Conservation (phyloP, 1,140 invertebrate species). For the Cylas formicarius region DNA sequence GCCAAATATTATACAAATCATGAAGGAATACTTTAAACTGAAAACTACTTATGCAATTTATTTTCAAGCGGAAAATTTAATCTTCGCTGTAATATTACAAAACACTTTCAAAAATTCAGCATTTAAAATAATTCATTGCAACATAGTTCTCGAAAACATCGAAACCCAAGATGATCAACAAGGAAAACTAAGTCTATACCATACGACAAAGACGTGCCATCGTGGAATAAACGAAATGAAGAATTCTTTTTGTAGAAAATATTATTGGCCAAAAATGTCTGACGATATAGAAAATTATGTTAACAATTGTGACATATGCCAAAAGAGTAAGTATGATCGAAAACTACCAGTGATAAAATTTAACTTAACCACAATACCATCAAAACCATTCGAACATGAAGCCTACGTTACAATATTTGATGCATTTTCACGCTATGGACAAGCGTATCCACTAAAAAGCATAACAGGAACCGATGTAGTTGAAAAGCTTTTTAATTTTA, state of each 20-base stretch:
- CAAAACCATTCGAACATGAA: background rate
- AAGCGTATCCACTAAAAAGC: background rate
- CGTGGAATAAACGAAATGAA: slow-evolving; percentile 25
- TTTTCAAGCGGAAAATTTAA: slow-evolving; percentile 17
- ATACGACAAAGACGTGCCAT: slow-evolving; percentile 25
- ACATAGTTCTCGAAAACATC: no score
- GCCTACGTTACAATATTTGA: slow-evolving; percentile 1
- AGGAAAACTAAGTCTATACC: slow-evolving; percentile 21
- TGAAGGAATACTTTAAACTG: slow-evolving; percentile 20
- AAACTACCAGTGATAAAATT: slow-evolving; percentile 1
- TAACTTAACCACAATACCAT: background rate
- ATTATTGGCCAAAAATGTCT: slow-evolving; percentile 21
- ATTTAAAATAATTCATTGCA: slow-evolving; percentile 19
- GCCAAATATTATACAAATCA: slow-evolving; percentile 10
- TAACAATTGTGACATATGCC: background rate
- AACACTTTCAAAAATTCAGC: slow-evolving; percentile 19
- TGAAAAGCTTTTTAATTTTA: slow-evolving; percentile 18
- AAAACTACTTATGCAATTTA: slow-evolving; percentile 16
- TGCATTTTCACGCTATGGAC: slow-evolving; percentile 1
- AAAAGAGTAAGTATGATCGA: no score
- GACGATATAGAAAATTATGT: slow-evolving; percentile 6
- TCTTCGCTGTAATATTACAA: slow-evolving; percentile 13
- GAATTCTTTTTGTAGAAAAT: slow-evolving; percentile 12
- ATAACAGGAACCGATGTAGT: slow-evolving; percentile 10
- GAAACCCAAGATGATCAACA: slow-evolving; percentile 17